Base-by-base conservation (phyloP, 2,113 vertebrate genomes). In the Spea bombifrons region DNA sequence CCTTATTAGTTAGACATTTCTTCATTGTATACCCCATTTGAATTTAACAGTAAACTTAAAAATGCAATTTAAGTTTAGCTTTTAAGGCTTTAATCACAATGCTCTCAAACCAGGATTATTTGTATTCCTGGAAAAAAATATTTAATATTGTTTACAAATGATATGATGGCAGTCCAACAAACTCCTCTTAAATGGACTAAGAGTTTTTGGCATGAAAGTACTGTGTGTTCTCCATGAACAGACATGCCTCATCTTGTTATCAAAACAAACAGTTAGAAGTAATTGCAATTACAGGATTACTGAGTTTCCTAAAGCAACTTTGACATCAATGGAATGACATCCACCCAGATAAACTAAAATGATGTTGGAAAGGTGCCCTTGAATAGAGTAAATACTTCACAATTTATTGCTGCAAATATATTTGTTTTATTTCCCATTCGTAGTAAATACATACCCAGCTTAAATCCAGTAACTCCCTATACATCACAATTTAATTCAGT, bases 231-330 rank as follows among this genome's bases (percentile, higher is more conserved):
- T 57, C 48, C 44, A 45, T 68, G 49, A 64, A 48, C 64, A 69
- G 74, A 12, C 75, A 76, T 68, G 74, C 49, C 75, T 30, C 66
- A 17, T 49, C 66, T 13, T 76, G 75, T 68, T 59, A 64, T 68
- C 17, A n/a, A 75, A 8, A 75, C 63, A 66, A 75, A 66, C 44
- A 53, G 48, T 75, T 75, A 53, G 45, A 43, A 64, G 73, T 52
- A 75, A 75, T 75, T 47, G 57, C 57, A 63, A 66, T 76, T 76
- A 76, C 67, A 30, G 65, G 74, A 67, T 76, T 76, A 67, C 44
- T 43, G n/a, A 63, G 59, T 67, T 76, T 76, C 44, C 65, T 57
- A 66, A 55, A 75, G 48, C 64, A 68, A 76, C n/a, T 74, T 49
- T 66, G 63, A 75, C 74, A 76, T 76, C 44, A 76, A 76, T 67